phyloP scores from a whole-genome alignment of 1,140 invertebrate species.

The Trichonephila clavata region DNA sequence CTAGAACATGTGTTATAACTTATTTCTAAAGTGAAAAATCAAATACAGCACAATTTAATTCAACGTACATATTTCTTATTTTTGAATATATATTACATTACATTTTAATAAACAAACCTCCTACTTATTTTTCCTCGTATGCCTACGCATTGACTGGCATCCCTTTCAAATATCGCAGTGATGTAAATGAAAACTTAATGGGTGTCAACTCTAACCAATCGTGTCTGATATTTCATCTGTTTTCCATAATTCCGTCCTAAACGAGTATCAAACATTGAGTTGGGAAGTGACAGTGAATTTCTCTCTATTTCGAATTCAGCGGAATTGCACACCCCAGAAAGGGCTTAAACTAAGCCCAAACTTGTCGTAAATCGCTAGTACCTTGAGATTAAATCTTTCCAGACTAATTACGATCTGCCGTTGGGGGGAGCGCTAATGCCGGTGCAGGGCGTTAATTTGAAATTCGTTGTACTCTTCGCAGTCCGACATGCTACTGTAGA shows the following conservation, averaged over 20 bases:
- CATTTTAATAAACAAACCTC: too few species aligned
- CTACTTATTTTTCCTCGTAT: too few species aligned
- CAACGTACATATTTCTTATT: too few species aligned
- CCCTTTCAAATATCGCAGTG: too few species aligned
- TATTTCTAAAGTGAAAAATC: too few species aligned
- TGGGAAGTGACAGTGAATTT: not conserved
- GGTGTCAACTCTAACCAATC: not conserved
- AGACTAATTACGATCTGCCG: not conserved
- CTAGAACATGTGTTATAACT: too few species aligned
- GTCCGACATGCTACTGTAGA: not conserved
- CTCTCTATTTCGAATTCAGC: conserved; percentile 1
- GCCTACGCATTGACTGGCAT: too few species aligned
- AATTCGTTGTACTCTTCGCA: not conserved
- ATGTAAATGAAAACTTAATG: not conserved
- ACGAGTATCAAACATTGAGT: not conserved
- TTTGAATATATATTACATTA: too few species aligned
- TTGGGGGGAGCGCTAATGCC: not conserved
- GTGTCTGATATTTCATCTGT: not conserved
- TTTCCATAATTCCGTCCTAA: not conserved
- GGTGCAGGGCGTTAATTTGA: not conserved
- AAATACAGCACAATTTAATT: too few species aligned
- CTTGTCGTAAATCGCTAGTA: conserved; percentile 37
- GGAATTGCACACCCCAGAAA: not conserved
- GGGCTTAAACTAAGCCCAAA: conserved; percentile 11
- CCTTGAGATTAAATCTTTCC: conserved; percentile 34